A percentile compares a stretch with the other conserved stretches of the same genome.
Conservation (phyloP, 2,113 vertebrate species). For the Platichthys stellatus region DNA sequence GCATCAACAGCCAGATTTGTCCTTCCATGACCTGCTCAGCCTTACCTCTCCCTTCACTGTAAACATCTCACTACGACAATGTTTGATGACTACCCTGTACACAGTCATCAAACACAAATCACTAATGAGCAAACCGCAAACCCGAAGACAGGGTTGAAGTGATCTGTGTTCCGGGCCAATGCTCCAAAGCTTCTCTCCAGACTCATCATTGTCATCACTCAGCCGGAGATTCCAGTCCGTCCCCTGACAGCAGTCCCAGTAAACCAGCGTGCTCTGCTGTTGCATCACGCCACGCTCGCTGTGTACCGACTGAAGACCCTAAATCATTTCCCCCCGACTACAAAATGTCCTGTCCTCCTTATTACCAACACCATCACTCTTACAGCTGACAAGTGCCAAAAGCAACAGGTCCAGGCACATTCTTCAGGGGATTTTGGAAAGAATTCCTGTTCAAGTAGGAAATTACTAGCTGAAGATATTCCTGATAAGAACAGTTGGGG, state of each 20-base stretch:
- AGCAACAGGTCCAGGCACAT: conserved; percentile 42
- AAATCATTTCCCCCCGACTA: conserved; percentile 19
- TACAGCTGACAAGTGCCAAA: conserved; percentile 23
- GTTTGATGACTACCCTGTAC: background rate
- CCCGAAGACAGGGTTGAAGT: background rate
- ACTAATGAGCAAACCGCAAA: background rate
- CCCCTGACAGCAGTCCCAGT: conserved; percentile 2
- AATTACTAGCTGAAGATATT: background rate
- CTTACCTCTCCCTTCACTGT: background rate
- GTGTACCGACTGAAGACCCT: background rate
- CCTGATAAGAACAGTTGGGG: background rate
- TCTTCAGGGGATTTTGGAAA: background rate
- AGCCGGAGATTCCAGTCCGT: conserved; percentile 2
- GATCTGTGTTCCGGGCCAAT: background rate
- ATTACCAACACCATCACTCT: conserved; percentile 24
- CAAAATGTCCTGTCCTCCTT: conserved; percentile 32
- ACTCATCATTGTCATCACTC: background rate
- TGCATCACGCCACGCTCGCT: background rate
- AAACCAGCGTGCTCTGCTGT: conserved; percentile 6
- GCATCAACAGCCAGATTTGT: background rate
- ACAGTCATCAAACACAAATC: conserved; percentile 2
- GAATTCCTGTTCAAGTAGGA: background rate
- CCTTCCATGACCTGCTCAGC: background rate
- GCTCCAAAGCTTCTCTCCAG: background rate
- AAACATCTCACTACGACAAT: background rate